Evolutionary conservation across 2,797 vertebrate species (phyloP), one percentile per base, ranked within the genome.

Genomic region (Enteromius anoplus): DNA sequence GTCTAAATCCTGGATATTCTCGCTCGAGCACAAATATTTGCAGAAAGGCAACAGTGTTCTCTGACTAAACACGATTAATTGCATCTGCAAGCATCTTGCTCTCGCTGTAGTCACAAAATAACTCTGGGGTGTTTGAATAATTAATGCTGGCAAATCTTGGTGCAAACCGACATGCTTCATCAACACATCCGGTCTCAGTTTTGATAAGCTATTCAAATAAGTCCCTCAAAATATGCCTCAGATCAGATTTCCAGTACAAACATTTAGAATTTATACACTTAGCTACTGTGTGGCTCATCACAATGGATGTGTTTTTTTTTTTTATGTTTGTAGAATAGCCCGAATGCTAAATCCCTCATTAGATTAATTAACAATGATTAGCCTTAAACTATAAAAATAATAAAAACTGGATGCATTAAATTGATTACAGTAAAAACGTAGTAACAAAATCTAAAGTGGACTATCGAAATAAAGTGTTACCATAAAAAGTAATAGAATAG

Each of bases 61-160:
- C 80, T 64, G 55, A 73, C 26, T 69, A 69, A 76, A 76, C 81
- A 45, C 7, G 11, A 23, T 76, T 81, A 75, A 73, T 75, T 82
- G n/a, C 23, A 19, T 68, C 81, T 82, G 65, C 49, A 69, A 76
- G 81, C 64, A 58, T 75, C 70, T 51, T 42, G 68, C 55, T 72
- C 21, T 66, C 34, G 60, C 12, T 62, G 11, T 76, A 78, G 81
- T 75, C 81, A 70, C 60, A 49, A 83, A 82, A 73, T 47, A 68
- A 79, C 53, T 71, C 75, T 37, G 51, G 69, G 75, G 60, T 14
- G 64, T 79, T 75, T 26, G 65, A 84, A 80, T 84, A 85, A 81
- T 84, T 80, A 81, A 85, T 70, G 78, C 55, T 69, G 84, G 21
- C 45, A 68, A 84, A 58, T 70, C 45, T 49, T 80, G 70, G 32